Base-by-base conservation (phyloP, 1,140 invertebrate species). In the Meloidogyne exigua region DNA sequence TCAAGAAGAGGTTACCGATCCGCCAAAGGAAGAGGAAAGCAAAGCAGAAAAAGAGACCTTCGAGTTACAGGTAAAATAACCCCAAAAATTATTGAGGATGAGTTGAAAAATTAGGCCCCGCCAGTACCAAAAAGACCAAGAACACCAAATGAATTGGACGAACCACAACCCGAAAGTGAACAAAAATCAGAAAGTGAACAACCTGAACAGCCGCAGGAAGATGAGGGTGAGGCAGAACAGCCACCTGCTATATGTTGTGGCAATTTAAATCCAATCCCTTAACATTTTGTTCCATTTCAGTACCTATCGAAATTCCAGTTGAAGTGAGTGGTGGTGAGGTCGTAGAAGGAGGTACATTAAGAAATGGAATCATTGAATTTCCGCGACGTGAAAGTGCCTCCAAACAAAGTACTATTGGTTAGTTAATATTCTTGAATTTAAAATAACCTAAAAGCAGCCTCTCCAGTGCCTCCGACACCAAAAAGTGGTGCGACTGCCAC, bases 111-210 rank as follows among this genome's bases (percentile, higher is more conserved):
- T 44, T 81, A 82, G 68, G 80, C 78, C 44, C 81, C 81, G n/a
- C 85, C 85, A 71, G 75, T 81, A 66, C 83, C 84, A 5, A 88
- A 85, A 68, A 75, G 85, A 26, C 84, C 86, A 13, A 77, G 85
- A 25, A 86, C 85, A 49, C 86, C 85, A 23, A 86, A 86, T 73
- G 81, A 87, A 36, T 72, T 86, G 64, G 85, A 86, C 65, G 77
- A 75, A n/a, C 42, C 18, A 39, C 66, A 72, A 42, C 39, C 7
- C 1, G 25, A 64, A 57, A 57, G 23, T n/a, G 76, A 39, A 44
- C 44, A 28, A 25, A 57, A 12, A 13, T 75, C 42, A 25, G 65
- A 36, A 66, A 67, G 36, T 18, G 78, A 79, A 26, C 79, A 64
- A 64, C 63, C 39, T 4, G 9, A 71, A 39, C 65, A 3, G 23